phyloP scores from a whole-genome alignment of 1,140 invertebrate species.

The Anadara kagoshimensis region DNA sequence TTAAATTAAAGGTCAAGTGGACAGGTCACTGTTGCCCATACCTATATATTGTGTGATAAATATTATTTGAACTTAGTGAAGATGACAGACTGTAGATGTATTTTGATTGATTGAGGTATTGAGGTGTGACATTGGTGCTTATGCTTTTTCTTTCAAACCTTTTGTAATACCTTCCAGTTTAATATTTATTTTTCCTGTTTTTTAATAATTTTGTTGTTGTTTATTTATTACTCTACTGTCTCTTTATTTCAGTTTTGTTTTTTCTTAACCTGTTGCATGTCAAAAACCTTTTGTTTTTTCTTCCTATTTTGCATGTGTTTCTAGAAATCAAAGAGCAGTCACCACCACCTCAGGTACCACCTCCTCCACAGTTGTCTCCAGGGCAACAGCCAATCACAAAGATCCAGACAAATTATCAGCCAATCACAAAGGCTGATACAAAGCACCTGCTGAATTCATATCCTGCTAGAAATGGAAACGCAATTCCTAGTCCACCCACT shows the following conservation, averaged over 20 bases:
- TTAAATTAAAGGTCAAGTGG: no score
- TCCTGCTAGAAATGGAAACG: constrained; percentile 20
- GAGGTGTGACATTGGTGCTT: no score
- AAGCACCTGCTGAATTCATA: constrained; percentile 16
- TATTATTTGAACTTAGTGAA: no score
- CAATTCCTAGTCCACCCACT: constrained; percentile 42
- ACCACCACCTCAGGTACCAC: constrained; percentile 37
- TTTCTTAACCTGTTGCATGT: constrained; percentile 31
- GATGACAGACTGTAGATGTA: no score
- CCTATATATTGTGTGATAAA: no score
- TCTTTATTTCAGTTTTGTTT: background rate
- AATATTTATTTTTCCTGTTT: no score
- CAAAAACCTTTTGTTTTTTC: constrained; percentile 29
- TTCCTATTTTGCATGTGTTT: constrained; percentile 28
- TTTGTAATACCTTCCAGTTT: no score
- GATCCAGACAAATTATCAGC: constrained; percentile 33
- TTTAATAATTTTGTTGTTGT: background rate
- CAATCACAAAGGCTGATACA: constrained; percentile 39
- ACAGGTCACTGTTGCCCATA: no score
- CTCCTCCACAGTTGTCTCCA: constrained; percentile 35
- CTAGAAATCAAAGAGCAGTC: constrained; percentile 21
- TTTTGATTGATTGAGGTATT: no score
- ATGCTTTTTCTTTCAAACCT: no score
- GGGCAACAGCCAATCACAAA: constrained; percentile 30
- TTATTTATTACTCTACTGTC: background rate